Percentiles rank a stretch among this genome's conserved stretches.
phyloP scores from a whole-genome alignment of 2,113 vertebrate species.

The Entelurus aequoreus region DNA sequence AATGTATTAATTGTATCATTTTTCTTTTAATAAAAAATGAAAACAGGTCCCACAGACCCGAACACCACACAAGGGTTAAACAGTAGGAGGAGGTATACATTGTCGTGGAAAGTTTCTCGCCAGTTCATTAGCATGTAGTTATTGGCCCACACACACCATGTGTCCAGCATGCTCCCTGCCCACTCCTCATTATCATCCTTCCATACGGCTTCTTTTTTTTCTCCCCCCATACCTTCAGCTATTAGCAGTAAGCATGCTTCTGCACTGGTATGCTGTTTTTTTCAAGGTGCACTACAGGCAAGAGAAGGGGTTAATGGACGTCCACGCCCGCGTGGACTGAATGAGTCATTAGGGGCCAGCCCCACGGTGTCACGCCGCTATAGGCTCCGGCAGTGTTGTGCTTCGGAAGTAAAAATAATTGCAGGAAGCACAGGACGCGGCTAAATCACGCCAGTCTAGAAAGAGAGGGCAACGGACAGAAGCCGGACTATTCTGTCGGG shows the following conservation, averaged over 20 bases:
- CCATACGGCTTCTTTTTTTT: slow-evolving; percentile 4
- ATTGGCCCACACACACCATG: too few species aligned
- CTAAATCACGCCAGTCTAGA: slow-evolving; percentile 67
- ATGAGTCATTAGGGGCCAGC: slow-evolving; percentile 55
- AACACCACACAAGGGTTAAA: too few species aligned
- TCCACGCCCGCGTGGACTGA: slow-evolving; percentile 36
- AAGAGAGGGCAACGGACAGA: slow-evolving; percentile 55
- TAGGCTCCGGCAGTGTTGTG: slow-evolving; percentile 53
- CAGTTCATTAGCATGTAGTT: too few species aligned
- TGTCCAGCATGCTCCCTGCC: background rate
- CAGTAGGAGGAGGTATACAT: too few species aligned
- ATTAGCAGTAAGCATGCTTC: slow-evolving; percentile 17
- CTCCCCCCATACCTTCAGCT: background rate
- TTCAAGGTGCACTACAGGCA: slow-evolving; percentile 9
- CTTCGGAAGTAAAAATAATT: slow-evolving; percentile 70
- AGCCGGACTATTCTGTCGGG: slow-evolving; percentile 63
- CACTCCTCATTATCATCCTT: background rate
- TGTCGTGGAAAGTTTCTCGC: too few species aligned
- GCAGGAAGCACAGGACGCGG: slow-evolving; percentile 62
- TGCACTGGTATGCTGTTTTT: slow-evolving; percentile 28
- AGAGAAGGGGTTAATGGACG: slow-evolving; percentile 48
- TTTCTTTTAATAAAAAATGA: too few species aligned
- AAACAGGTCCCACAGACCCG: too few species aligned
- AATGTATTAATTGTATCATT: too few species aligned
- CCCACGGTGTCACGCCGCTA: slow-evolving; percentile 51